phyloP scores from a whole-genome alignment of 2,888 invertebrate genomes.

The Metopia argyrocephala region DNA sequence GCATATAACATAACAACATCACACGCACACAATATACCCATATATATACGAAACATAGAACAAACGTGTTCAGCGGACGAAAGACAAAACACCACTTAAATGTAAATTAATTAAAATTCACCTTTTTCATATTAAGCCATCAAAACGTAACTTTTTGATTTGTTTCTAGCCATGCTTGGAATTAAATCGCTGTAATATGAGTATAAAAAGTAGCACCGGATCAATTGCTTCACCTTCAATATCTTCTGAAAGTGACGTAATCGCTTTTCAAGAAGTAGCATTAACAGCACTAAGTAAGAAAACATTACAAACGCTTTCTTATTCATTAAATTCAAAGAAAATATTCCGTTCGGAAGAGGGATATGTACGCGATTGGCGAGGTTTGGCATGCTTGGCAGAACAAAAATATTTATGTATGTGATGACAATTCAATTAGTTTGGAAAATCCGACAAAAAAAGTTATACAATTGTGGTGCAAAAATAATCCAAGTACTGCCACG shows the following conservation, averaged over 20 bases:
- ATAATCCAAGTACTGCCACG: conserved; percentile 79
- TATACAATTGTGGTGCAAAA: conserved; percentile 81
- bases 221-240: conserved; percentile 46
- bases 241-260: conserved; percentile 37
- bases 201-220: conserved; percentile 15
- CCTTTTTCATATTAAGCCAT: too few species aligned
- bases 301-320: conserved; percentile 80
- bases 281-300: conserved; percentile 78
- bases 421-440: conserved; percentile 71
- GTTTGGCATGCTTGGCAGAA: conserved; percentile 84
- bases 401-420: conserved; percentile 81
- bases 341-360: conserved; percentile 83
- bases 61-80: too few species aligned
- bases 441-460: conserved; percentile 82
- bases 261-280: conserved; percentile 77
- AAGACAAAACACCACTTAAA: too few species aligned
- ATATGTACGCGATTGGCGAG: conserved; percentile 86
- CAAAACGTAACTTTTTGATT: too few species aligned
- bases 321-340: conserved; percentile 83
- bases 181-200: conserved; percentile 51
- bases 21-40: too few species aligned
- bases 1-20: too few species aligned
- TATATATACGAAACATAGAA: too few species aligned
- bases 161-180: too few species aligned
- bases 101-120: too few species aligned